Evolutionary conservation across 2,797 vertebrate species (phyloP).

Genomic region (Falco berigora): DNA sequence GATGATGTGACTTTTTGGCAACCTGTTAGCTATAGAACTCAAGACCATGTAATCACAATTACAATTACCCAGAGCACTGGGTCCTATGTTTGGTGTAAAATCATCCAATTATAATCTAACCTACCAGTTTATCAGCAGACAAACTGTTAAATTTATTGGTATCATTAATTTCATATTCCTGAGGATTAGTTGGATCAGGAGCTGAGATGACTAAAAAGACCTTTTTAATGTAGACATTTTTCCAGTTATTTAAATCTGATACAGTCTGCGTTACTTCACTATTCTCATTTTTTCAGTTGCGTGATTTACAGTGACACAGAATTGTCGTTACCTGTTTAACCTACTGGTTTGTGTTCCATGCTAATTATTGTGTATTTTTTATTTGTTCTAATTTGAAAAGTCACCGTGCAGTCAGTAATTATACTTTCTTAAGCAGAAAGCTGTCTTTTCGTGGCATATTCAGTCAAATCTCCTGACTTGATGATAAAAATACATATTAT

Average conservation of each 20-base stretch:
- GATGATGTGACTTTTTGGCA: background rate
- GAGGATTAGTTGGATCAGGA: background rate
- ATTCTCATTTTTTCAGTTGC: background rate
- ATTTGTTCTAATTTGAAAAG: background rate
- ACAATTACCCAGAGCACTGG: background rate
- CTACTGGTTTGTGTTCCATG: background rate
- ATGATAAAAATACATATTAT: background rate
- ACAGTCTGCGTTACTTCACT: background rate
- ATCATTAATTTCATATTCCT: background rate
- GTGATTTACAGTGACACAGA: background rate
- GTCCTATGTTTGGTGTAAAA: background rate
- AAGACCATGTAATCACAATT: background rate
- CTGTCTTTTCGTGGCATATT: background rate
- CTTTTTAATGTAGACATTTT: background rate
- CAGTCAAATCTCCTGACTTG: background rate
- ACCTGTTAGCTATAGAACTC: background rate
- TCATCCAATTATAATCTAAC: background rate
- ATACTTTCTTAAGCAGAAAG: background rate
- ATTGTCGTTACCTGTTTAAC: background rate
- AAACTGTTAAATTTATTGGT: background rate
- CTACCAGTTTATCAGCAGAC: background rate
- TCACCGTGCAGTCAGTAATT: background rate
- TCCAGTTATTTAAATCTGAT: background rate
- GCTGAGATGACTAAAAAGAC: background rate
- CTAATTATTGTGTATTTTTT: background rate